Evolutionary conservation across 2,113 vertebrate genomes (phyloP).

Genomic region (Hypocryptadius cinnamomeus): DNA sequence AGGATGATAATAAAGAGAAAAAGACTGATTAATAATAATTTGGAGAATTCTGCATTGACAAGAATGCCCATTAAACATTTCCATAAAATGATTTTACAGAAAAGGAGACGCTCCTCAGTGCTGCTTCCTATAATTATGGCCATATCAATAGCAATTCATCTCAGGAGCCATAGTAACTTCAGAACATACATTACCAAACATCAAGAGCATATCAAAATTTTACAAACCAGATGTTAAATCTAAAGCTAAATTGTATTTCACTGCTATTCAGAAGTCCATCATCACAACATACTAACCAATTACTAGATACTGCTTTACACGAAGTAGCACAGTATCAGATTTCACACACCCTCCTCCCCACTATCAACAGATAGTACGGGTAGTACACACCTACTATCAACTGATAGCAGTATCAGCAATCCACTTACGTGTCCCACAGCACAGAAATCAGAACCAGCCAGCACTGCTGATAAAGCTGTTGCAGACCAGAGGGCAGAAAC

Average conservation of each 20-base stretch:
- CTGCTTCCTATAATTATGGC: background rate
- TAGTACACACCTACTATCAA: background rate
- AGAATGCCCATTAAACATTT: background rate
- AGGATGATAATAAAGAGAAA: background rate
- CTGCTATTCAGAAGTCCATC: background rate
- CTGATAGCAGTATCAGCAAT: background rate
- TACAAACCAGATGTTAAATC: constrained; percentile 12
- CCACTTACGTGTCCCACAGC: background rate
- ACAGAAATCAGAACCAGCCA: background rate
- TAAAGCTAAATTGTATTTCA: background rate
- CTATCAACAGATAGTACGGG: background rate
- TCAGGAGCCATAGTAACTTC: constrained; percentile 41
- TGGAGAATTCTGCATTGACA: background rate
- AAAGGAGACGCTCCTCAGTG: background rate
- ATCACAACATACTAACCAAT: background rate
- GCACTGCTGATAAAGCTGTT: background rate
- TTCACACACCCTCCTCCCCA: background rate
- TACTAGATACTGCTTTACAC: background rate
- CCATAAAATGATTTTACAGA: constrained; percentile 1
- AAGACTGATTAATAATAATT: background rate
- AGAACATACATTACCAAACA: background rate
- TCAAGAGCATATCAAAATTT: constrained; percentile 3
- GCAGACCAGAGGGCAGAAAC: background rate
- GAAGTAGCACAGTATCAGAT: background rate
- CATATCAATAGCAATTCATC: background rate